Conservation (phyloP, 2,113 vertebrate species). For the Boulengeromyrus knoepffleri region DNA sequence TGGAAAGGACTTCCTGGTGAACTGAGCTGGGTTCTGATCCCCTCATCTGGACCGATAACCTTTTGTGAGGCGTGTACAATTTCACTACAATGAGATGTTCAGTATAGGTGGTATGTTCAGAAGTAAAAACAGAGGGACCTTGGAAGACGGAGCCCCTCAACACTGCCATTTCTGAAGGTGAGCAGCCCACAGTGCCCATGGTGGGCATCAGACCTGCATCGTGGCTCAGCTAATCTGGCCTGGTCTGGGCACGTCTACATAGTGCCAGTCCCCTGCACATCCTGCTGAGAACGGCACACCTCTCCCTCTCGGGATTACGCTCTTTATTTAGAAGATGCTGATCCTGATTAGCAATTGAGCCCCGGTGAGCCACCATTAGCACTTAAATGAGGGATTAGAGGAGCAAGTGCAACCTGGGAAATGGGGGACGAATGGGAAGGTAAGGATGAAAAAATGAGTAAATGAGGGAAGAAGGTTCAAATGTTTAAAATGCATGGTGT, state of each 20-base stretch:
- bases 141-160: not conserved
- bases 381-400: not conserved
- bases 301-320: conserved; percentile 1
- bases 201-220: not conserved
- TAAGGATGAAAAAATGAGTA: not conserved
- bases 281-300: not conserved
- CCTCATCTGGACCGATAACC: not conserved
- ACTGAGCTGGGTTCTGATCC: not conserved
- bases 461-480: not conserved
- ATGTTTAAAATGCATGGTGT: not conserved
- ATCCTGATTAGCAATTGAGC: conserved; percentile 10
- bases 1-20: not conserved
- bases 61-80: not conserved
- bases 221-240: conserved; percentile 24
- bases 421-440: not conserved
- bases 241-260: conserved; percentile 25
- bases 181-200: not conserved
- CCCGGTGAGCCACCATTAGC: not conserved
- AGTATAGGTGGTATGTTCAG: not conserved
- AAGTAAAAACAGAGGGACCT: not conserved
- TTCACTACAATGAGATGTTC: not conserved
- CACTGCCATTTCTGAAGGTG: not conserved
- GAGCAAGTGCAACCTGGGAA: not conserved
- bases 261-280: not conserved
- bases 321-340: conserved; percentile 18